These are phyloP conservation scores for Ailuropoda melanoleuca DNA, from an alignment of 2,113 vertebrate species.

Conservation along the genomic window DNA sequence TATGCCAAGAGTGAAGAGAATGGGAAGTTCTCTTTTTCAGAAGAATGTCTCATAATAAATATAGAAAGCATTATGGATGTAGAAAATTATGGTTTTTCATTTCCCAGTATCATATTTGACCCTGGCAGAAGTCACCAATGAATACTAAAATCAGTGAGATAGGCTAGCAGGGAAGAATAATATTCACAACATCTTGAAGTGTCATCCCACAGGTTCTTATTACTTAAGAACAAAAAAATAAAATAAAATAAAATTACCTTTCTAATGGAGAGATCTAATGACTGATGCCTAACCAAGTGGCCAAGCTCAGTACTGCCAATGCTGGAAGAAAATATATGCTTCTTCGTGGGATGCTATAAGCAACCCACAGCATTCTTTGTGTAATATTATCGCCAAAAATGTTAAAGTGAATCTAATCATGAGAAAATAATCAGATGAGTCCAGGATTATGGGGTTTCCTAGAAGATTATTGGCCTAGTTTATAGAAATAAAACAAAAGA, in stretches of 20 bases:
- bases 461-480: not conserved
- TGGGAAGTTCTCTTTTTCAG: no score
- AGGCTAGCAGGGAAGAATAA: not conserved
- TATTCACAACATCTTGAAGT: not conserved
- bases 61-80: not conserved
- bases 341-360: rapidly evolving
- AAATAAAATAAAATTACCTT: not conserved
- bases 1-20: rapidly evolving
- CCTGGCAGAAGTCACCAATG: not conserved
- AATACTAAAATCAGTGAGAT: not conserved
- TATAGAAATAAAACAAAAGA: not conserved
- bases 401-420: not conserved
- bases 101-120: not conserved
- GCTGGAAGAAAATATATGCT: rapidly evolving
- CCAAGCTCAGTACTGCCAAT: not conserved
- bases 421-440: not conserved
- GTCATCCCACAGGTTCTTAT: not conserved
- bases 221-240: not conserved
- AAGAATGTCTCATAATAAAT: not conserved
- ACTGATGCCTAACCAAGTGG: not conserved
- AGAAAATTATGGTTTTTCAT: not conserved
- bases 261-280: not conserved
- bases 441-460: not conserved
- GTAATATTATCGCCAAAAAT: not conserved
- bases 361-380: rapidly evolving